A percentile compares a stretch with the other conserved stretches of the same genome.
Conservation (phyloP, 2,113 vertebrate species). For the Calidris pugnax region DNA sequence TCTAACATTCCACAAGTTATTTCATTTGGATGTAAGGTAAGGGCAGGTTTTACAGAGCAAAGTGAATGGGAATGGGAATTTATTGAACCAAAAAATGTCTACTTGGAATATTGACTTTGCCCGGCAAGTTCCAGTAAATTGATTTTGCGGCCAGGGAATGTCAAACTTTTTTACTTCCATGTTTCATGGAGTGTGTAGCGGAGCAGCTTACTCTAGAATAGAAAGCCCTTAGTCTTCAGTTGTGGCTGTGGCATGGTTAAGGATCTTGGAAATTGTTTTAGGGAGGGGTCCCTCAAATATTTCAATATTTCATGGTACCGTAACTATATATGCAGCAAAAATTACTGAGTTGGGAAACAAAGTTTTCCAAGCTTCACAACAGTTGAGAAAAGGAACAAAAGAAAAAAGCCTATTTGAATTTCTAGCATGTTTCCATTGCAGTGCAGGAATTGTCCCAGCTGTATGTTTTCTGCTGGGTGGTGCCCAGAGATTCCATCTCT, state of each 20-base stretch:
- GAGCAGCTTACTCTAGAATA: not conserved
- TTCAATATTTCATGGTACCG: not conserved
- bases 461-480: not conserved
- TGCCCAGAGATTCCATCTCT: not conserved
- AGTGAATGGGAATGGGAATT: not conserved
- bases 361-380: not conserved
- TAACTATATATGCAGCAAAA: not conserved
- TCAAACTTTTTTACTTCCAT: not conserved
- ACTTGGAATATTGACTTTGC: not conserved
- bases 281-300: not conserved
- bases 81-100: not conserved
- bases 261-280: not conserved
- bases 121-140: not conserved
- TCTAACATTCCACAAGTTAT: conserved; percentile 3
- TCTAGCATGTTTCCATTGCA: not conserved
- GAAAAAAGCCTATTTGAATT: not conserved
- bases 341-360: not conserved
- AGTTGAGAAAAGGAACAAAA: not conserved
- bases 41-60: not conserved
- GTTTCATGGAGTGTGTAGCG: not conserved
- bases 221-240: not conserved
- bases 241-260: not conserved
- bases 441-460: not conserved
- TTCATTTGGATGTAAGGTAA: not conserved
- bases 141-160: conserved; percentile 23